phyloP scores from a whole-genome alignment of 1,140 invertebrate species.

The Hormaphis cornu region DNA sequence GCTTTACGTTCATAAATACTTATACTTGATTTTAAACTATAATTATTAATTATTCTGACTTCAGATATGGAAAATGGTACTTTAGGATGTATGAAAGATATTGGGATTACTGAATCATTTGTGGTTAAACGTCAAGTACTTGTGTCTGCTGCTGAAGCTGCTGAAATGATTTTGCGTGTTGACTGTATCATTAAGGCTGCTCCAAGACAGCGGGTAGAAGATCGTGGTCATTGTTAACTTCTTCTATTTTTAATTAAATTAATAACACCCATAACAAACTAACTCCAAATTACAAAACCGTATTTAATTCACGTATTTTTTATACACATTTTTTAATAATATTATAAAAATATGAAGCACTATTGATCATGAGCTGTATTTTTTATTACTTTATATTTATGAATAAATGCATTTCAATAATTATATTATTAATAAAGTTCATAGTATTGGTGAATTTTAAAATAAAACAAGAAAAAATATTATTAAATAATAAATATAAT shows the following conservation, averaged over 20 bases:
- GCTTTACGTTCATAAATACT: conserved; percentile 10
- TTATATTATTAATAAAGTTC: conserved; percentile 14
- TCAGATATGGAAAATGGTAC: conserved; percentile 79
- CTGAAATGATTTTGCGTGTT: conserved; percentile 97
- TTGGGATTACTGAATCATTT: conserved; percentile 94
- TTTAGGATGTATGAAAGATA: conserved; percentile 73
- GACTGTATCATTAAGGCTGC: conserved; percentile 95
- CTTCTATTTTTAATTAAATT: neutral
- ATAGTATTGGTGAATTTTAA: conserved; percentile 8
- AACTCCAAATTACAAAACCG: conserved; percentile 18
- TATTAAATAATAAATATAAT: conserved; percentile 20
- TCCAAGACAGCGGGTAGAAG: conserved; percentile 78
- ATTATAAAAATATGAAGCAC: conserved; percentile 29
- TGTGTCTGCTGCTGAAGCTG: conserved; percentile 89
- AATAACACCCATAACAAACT: conserved; percentile 21
- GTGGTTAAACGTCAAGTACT: conserved; percentile 93
- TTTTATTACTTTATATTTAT: neutral
- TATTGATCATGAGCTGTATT: neutral
- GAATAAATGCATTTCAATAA: conserved; percentile 8
- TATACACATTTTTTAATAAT: conserved; percentile 21
- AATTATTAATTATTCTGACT: conserved; percentile 32
- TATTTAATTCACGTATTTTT: conserved; percentile 29
- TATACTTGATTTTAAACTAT: neutral
- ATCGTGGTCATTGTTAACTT: conserved; percentile 73
- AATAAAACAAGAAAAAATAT: neutral